Evolutionary conservation across 2,888 invertebrate species (phyloP), one percentile per base, ranked within the genome.

Genomic region (Spialia ferax): DNA sequence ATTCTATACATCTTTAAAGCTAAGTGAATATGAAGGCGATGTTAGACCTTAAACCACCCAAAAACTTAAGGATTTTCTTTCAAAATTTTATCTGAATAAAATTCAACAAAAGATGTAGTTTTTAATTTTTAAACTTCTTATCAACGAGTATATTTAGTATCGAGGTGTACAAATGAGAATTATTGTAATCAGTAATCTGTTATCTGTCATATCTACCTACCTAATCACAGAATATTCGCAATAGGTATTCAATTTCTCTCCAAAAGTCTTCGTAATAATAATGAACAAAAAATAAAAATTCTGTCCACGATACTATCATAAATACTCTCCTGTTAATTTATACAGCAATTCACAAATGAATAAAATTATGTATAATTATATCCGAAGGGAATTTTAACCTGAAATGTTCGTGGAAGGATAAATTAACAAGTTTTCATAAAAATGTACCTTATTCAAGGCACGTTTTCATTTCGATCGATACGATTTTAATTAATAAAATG

Each of bases 401-500:
- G 50, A 54, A 67, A 72, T 71, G 67, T 71, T 73, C 67, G 68
- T 75, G 71, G 70, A 70, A 74, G 72, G 75, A 81, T 82, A 81
- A 82, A 13, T 50, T 50, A 50, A 50, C 11, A 13, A 50, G 84
- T 85, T 85, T 81, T 81, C 42, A 55, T 70, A 83, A 78, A 77
- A 76, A 74, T 77, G 4, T 38, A 38, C 38, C n/a, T 79, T 77
- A 83, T 80, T 80, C 80, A 73, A 78, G 78, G 79, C 83, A 80
- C 83, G 81, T 85, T 83, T 63, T 83, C 76, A 80, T 82, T 82
- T 80, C 76, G 76, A 80, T 79, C 81, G 79, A 79, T 81, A 83
- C 81, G 78, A 80, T 80, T 77, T 81, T 84, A 70, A 70, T 71
- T 73, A 70, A 71, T 70, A 68, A 69, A 69, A 38, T n/a, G n/a